phyloP scores from a whole-genome alignment of 2,888 invertebrate species.

The Cheilosia vernalis region DNA sequence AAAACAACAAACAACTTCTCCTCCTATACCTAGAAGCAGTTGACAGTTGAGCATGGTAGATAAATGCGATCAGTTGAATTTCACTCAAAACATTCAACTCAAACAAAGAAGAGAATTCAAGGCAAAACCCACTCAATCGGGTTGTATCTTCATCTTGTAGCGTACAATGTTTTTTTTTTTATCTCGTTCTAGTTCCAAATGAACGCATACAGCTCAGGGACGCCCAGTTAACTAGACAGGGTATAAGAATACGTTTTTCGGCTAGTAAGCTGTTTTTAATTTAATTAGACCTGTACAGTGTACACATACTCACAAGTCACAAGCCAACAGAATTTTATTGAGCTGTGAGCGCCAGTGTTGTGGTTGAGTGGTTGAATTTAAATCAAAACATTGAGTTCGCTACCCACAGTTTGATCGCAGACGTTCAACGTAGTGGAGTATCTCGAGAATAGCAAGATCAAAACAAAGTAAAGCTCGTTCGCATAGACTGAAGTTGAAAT shows the following conservation, averaged over 20 bases:
- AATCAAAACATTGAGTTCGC: constrained; percentile 47
- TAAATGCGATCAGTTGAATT: constrained; percentile 25
- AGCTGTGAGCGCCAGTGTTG: not conserved
- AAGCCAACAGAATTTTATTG: constrained; percentile 14
- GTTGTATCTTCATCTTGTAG: not conserved
- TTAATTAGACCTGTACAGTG: constrained; percentile 24
- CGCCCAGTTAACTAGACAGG: constrained; percentile 51
- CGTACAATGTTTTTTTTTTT: no score
- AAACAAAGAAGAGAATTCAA: not conserved
- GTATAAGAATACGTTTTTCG: constrained; percentile 38
- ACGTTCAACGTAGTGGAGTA: constrained; percentile 45
- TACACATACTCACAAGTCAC: constrained; percentile 18
- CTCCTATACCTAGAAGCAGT: not conserved
- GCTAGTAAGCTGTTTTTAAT: constrained; percentile 29
- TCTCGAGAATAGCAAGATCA: constrained; percentile 3
- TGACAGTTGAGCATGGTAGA: constrained; percentile 8
- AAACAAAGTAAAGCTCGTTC: not conserved
- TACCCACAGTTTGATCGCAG: constrained; percentile 64
- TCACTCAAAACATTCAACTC: constrained; percentile 26
- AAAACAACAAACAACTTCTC: constrained; percentile 3
- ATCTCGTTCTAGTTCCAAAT: constrained; percentile 1
- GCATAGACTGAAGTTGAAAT: constrained; percentile 6
- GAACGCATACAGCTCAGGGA: constrained; percentile 59
- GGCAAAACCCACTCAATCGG: not conserved
- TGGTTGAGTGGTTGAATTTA: constrained; percentile 31